Conservation (phyloP, 2,888 invertebrate genomes). For the Ceraclea dissimilis region DNA sequence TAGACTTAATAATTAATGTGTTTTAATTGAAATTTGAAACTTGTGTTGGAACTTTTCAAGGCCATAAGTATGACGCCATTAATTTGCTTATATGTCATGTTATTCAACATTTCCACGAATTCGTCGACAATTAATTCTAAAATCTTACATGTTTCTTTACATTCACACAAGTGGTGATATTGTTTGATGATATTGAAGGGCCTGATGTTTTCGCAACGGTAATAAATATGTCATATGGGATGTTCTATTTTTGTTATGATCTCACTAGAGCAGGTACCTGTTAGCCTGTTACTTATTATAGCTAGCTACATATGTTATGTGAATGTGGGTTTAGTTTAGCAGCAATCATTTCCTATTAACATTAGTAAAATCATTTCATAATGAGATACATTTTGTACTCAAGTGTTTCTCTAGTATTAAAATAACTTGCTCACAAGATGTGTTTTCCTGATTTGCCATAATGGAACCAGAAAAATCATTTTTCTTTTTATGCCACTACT, state of each 20-base stretch:
- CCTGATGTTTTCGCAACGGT: not conserved
- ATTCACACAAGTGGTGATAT: not conserved
- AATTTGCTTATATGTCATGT: not conserved
- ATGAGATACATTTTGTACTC: too few species aligned
- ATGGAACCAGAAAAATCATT: too few species aligned
- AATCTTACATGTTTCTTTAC: too few species aligned
- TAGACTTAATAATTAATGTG: too few species aligned
- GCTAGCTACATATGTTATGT: not conserved
- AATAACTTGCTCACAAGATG: too few species aligned
- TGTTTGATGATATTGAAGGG: not conserved
- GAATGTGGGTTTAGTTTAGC: not conserved
- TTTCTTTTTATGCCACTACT: too few species aligned
- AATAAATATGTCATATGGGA: not conserved
- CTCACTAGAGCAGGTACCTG: not conserved
- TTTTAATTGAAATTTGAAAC: not conserved
- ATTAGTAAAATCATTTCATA: too few species aligned
- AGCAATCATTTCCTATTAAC: too few species aligned
- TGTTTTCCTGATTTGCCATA: too few species aligned
- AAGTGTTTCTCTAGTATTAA: too few species aligned
- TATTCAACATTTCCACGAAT: not conserved
- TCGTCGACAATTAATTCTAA: not conserved
- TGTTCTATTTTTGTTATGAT: slow-evolving; percentile 1
- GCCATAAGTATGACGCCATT: not conserved
- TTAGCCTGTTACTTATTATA: not conserved
- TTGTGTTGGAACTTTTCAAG: not conserved